Evolutionary conservation across 1,140 invertebrate species (phyloP).

Genomic region (Trypoxylus dichotomus): DNA sequence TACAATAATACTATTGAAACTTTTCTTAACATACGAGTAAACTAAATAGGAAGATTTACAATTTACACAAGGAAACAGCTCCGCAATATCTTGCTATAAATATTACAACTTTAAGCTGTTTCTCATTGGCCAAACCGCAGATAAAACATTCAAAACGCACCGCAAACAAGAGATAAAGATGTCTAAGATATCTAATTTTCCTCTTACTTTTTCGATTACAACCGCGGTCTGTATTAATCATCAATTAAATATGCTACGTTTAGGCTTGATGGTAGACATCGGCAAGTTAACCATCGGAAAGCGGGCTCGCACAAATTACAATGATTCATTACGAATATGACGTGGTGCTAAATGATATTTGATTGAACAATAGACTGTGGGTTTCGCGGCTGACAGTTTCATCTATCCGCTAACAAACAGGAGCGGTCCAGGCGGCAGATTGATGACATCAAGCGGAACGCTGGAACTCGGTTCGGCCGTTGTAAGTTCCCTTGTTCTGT

Average conservation of each 20-base stretch:
- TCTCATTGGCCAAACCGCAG: too few relatives aligned
- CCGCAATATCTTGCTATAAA: too few relatives aligned
- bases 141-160: too few relatives aligned
- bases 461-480: neutral
- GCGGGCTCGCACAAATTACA: neutral
- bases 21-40: too few relatives aligned
- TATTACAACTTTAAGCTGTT: too few relatives aligned
- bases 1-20: too few relatives aligned
- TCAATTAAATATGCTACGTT: neutral
- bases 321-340: slow-evolving; percentile 31
- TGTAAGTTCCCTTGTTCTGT: neutral
- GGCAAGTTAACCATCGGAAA: neutral
- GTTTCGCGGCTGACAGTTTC: slow-evolving; percentile 33
- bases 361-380: slow-evolving; percentile 36
- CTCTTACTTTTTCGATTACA: neutral
- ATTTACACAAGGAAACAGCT: too few relatives aligned
- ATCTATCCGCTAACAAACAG: slow-evolving; percentile 32
- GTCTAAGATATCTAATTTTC: too few relatives aligned
- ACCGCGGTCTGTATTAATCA: neutral
- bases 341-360: slow-evolving; percentile 36
- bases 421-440: slow-evolving; percentile 27
- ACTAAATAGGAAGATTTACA: too few relatives aligned
- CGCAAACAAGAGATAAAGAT: too few relatives aligned
- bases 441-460: neutral
- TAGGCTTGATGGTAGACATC: neutral